Percentiles rank a stretch among this genome's conserved stretches.
phyloP scores from a whole-genome alignment of 2,888 invertebrate species.

The Megamerina dolium region DNA sequence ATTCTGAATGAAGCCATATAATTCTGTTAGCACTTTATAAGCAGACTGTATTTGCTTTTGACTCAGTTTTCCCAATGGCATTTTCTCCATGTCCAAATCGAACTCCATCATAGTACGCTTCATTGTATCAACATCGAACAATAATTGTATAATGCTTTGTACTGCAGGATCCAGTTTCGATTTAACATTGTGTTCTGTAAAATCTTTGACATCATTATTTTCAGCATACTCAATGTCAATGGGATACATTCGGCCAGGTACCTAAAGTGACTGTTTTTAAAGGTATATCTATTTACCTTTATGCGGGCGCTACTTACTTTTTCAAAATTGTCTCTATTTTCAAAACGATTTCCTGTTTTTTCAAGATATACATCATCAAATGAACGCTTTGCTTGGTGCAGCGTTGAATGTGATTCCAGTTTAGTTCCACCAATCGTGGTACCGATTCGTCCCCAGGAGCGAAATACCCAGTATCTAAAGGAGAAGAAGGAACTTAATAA shows the following conservation, averaged over 20 bases:
- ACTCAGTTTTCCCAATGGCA: slow-evolving; percentile 96
- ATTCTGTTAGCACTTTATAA: slow-evolving; percentile 69
- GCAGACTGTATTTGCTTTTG: slow-evolving; percentile 84
- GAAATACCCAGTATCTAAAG: slow-evolving; percentile 69
- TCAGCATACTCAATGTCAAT: slow-evolving; percentile 85
- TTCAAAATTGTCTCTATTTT: slow-evolving; percentile 58
- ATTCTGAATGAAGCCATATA: slow-evolving; percentile 56
- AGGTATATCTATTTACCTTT: background rate
- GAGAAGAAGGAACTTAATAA: background rate
- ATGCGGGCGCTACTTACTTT: slow-evolving; percentile 50
- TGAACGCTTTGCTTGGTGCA: slow-evolving; percentile 55
- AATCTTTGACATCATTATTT: slow-evolving; percentile 43
- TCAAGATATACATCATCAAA: slow-evolving; percentile 67
- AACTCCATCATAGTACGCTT: slow-evolving; percentile 89
- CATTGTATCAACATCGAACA: slow-evolving; percentile 91
- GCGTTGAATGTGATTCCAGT: slow-evolving; percentile 51
- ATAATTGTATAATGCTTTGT: slow-evolving; percentile 74
- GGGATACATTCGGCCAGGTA: slow-evolving; percentile 61
- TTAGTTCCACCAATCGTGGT: slow-evolving; percentile 81
- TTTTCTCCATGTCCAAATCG: slow-evolving; percentile 93
- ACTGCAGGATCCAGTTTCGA: slow-evolving; percentile 71
- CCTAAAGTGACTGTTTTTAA: slow-evolving; percentile 41
- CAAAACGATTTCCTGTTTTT: slow-evolving; percentile 80
- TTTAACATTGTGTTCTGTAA: slow-evolving; percentile 46
- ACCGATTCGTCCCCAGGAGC: slow-evolving; percentile 95